Evolutionary conservation across 1,140 invertebrate genomes (phyloP).

Genomic region (Hyles euphorbiae): DNA sequence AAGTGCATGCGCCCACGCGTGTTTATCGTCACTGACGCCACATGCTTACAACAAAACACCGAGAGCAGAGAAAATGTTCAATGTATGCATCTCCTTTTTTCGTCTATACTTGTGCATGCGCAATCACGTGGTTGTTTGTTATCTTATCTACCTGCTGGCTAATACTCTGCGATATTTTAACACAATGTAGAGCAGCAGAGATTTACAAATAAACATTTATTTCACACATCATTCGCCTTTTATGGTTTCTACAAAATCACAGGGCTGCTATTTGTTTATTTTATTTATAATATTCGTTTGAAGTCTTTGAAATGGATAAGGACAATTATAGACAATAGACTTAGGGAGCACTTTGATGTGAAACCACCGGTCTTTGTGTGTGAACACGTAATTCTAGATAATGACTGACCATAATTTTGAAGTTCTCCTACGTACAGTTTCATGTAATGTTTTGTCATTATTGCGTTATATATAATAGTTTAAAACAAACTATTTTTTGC

Average conservation of each 20-base stretch:
- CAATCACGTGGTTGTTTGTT: constrained; percentile 54
- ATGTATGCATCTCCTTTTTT: background rate
- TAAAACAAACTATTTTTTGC: too few species aligned
- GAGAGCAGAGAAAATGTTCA: background rate
- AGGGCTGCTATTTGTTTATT: background rate
- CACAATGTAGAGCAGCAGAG: constrained; percentile 30
- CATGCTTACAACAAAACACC: background rate
- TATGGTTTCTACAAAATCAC: constrained; percentile 3
- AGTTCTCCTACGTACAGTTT: too few species aligned
- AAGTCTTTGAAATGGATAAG: background rate
- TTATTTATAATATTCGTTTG: background rate
- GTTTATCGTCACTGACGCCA: constrained; percentile 3
- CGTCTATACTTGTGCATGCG: constrained; percentile 1
- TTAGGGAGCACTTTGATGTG: too few species aligned
- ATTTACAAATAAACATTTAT: constrained; percentile 35
- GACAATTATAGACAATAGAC: too few species aligned
- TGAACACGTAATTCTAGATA: too few species aligned
- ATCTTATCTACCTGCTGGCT: constrained; percentile 56
- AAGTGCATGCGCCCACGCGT: constrained; percentile 54
- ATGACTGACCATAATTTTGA: too few species aligned
- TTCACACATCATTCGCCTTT: constrained; percentile 2
- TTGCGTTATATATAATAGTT: too few species aligned
- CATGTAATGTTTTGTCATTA: too few species aligned
- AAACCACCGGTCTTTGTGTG: too few species aligned
- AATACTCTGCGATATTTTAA: constrained; percentile 52